Conservation (phyloP, 2,797 vertebrate genomes). For the Myripristis jacobus region DNA sequence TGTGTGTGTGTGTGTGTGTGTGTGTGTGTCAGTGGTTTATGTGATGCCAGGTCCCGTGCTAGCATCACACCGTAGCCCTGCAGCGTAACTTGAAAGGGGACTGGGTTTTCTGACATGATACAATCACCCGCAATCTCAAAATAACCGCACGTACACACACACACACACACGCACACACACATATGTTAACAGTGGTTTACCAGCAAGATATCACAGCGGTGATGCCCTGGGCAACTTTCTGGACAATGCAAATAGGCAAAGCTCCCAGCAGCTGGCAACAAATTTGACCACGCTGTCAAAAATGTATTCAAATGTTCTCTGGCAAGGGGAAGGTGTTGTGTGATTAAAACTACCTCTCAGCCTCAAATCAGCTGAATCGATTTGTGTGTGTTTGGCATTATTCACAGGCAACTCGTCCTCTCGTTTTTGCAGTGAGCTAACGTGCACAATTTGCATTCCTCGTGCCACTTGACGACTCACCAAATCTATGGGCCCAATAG, state of each 20-base stretch:
- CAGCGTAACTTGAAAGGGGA: no score
- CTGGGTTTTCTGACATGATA: no score
- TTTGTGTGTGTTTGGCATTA: background rate
- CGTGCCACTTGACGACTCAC: slow-evolving; percentile 9
- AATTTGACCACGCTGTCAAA: background rate
- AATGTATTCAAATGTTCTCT: background rate
- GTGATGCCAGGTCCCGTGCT: slow-evolving; percentile 6
- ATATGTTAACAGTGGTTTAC: background rate
- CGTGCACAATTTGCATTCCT: slow-evolving; percentile 40
- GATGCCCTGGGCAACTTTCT: background rate
- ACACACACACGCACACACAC: no score
- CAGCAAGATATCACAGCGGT: background rate
- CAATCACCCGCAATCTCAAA: background rate
- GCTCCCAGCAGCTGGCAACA: background rate
- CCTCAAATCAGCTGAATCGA: no score
- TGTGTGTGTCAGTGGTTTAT: background rate
- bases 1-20: background rate
- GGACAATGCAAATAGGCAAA: background rate
- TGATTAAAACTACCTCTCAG: background rate
- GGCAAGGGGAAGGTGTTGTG: no score
- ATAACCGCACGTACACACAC: background rate
- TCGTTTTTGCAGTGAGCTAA: slow-evolving; percentile 13
- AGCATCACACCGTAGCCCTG: background rate
- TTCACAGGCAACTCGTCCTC: slow-evolving; percentile 8
- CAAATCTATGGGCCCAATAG: slow-evolving; percentile 23